phyloP scores from a whole-genome alignment of 2,113 vertebrate genomes.

The Callithrix jacchus region DNA sequence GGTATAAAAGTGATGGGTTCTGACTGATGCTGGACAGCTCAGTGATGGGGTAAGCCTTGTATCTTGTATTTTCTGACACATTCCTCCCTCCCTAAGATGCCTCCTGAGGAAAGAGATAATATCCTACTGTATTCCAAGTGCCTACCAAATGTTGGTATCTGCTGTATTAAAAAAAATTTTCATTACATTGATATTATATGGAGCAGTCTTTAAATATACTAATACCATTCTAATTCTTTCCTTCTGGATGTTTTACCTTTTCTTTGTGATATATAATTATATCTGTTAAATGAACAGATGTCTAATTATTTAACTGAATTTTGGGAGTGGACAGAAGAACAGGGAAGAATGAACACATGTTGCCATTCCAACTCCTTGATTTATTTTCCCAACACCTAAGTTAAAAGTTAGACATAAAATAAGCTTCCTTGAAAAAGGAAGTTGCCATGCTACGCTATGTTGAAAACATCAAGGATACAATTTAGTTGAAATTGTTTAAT shows the following conservation, averaged over 20 bases:
- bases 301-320: conserved; percentile 10
- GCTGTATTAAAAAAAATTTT: not conserved
- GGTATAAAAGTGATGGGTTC: conserved; percentile 66
- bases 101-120: not conserved
- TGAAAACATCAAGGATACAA: not conserved
- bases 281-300: not conserved
- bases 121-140: not conserved
- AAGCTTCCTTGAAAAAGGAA: not conserved
- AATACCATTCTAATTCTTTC: not conserved
- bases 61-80: not conserved
- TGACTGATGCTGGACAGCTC: conserved; percentile 60
- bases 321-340: not conserved
- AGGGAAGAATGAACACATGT: not conserved
- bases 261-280: not conserved
- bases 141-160: not conserved
- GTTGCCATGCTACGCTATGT: not conserved
- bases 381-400: not conserved
- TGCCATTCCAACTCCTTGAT: not conserved
- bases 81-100: conserved; percentile 32
- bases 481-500: not conserved
- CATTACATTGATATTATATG: not conserved
- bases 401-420: not conserved
- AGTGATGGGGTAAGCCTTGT: not conserved
- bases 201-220: not conserved
- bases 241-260: not conserved